These are phyloP conservation scores for Archilochus colubris DNA, from an alignment of 2,113 vertebrate genomes.

Conservation along the genomic window DNA sequence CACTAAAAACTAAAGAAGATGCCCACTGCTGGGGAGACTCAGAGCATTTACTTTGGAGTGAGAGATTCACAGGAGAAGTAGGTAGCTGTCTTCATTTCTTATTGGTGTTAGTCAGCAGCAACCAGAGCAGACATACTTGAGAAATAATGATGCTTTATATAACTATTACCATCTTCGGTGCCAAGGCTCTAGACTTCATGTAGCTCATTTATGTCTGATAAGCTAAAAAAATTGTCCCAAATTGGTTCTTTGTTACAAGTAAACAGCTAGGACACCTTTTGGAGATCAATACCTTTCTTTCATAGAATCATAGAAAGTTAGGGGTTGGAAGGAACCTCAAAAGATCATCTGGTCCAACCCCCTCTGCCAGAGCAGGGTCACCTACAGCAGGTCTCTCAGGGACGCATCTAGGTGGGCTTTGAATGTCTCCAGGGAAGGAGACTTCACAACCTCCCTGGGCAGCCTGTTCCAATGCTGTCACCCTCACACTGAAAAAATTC, in stretches of 20 bases:
- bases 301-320: too few species aligned
- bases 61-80: not conserved
- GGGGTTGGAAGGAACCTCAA: too few species aligned
- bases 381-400: too few species aligned
- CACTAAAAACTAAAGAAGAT: not conserved
- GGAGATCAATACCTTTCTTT: not conserved
- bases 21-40: not conserved
- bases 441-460: too few species aligned
- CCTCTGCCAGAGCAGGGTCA: too few species aligned
- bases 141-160: constrained; percentile 12
- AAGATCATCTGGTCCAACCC: too few species aligned
- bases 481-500: too few species aligned
- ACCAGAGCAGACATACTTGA: not conserved
- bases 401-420: too few species aligned
- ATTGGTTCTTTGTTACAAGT: not conserved
- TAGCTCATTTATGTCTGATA: not conserved
- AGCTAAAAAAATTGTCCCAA: not conserved
- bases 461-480: too few species aligned
- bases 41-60: constrained; percentile 5
- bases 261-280: not conserved
- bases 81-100: constrained; percentile 1
- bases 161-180: not conserved
- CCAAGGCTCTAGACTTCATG: not conserved
- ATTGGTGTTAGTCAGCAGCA: not conserved
- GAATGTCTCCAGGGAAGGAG: too few species aligned